Conservation (phyloP, 2,797 vertebrate species). For the Xenopus petersii region DNA sequence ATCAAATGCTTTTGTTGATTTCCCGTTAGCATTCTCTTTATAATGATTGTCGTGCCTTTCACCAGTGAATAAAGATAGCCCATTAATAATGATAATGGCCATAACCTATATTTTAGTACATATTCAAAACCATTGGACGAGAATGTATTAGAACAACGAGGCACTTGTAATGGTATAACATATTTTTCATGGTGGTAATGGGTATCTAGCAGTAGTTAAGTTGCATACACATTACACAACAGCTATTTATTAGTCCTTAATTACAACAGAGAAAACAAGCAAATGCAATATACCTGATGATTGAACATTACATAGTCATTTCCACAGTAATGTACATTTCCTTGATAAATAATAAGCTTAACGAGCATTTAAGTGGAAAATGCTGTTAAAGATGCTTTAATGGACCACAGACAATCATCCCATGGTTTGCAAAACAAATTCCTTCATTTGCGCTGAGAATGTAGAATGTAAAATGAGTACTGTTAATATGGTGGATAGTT, state of each 20-base stretch:
- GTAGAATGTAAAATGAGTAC: neutral
- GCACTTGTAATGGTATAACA: neutral
- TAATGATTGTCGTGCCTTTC: neutral
- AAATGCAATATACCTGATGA: constrained; percentile 1
- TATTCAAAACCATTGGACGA: neutral
- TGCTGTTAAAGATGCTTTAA: constrained; percentile 14
- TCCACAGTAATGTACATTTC: constrained; percentile 11
- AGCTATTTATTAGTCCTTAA: constrained; percentile 22
- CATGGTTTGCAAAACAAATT: constrained; percentile 10
- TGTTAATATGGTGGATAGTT: neutral
- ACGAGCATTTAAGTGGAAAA: constrained; percentile 2
- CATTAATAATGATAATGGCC: no score
- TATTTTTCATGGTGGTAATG: constrained; percentile 2
- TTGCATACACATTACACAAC: neutral
- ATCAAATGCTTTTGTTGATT: no score
- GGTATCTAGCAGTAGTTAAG: constrained; percentile 6
- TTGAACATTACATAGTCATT: constrained; percentile 7
- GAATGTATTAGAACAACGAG: neutral
- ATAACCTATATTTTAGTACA: no score
- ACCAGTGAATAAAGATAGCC: no score
- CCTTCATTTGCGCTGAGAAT: constrained; percentile 6
- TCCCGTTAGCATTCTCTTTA: no score
- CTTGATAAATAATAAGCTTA: constrained; percentile 7
- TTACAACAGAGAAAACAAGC: constrained; percentile 30
- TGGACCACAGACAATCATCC: neutral